Evolutionary conservation across 2,888 invertebrate species (phyloP), one percentile per base, ranked within the genome.

Genomic region (Coenonympha glycerion): DNA sequence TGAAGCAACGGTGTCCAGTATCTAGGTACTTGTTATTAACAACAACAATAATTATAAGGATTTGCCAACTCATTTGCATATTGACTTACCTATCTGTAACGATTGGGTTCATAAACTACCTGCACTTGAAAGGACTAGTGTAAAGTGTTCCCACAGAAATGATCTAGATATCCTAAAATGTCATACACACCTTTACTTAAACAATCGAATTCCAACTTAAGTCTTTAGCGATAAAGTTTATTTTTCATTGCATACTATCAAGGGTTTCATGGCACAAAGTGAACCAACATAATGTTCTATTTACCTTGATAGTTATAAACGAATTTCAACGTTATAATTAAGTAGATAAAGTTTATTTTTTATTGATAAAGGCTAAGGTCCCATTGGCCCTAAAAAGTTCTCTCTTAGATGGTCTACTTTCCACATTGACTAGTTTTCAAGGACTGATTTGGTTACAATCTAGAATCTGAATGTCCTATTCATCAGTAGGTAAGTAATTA

Each of bases 101-200:
- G 42, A 50, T 50, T 48, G 42, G 49, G 49, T 48, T 62, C 61
- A 68, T 77, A 73, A 74, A 79, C 75, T 71, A 70, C 67, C 63
- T 63, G n/a, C 59, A 69, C 72, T 81, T 66, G 81, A 83, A 84
- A 80, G 82, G 83, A 76, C 77, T 72, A 66, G 62, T 60, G 73
- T 13, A 30, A 30, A 13, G 30, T 15, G 15, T 84, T 85, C 84
- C 81, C 85, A 85, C 83, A 81, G 73, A 42, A 41, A 41, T 56
- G 49, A 44, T 49, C 49, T 31, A 55, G 30, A 49, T 49, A 21
- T n/a, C 6, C 6, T 3, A 2, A 4, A 34, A 31, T 11, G 40
- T 34, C 13, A 31, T 30, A 19, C 8, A 8, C 4, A 30, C 28
- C 6, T 6, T 19, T 2, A 15, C 6, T 4, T 8, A 13, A 15